A percentile compares a stretch with the other conserved stretches of the same genome.
Conservation (phyloP, 2,113 vertebrate species). For the Megaceryle torquata region DNA sequence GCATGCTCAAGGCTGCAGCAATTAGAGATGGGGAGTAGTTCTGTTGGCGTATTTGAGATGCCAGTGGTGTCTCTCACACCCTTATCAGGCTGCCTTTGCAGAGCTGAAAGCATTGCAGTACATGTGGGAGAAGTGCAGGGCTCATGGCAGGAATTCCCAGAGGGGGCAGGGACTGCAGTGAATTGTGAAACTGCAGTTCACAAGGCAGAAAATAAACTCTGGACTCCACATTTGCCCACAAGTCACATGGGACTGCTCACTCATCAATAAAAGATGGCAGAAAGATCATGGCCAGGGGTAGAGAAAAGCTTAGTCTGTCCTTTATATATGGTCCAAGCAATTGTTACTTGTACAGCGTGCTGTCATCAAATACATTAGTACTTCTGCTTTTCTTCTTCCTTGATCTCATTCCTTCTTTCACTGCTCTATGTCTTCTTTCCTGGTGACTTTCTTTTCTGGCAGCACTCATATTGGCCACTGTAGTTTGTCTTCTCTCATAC, state of each 20-base stretch:
- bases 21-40: neutral
- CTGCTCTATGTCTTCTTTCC: neutral
- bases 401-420: neutral
- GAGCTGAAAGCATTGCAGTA: neutral
- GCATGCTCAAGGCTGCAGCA: accelerated
- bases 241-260: neutral
- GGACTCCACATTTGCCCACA: neutral
- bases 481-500: neutral
- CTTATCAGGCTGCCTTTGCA: neutral
- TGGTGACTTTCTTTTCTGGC: neutral
- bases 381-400: neutral
- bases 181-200: neutral
- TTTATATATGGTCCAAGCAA: neutral
- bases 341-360: neutral
- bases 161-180: neutral
- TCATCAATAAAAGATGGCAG: neutral
- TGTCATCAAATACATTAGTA: neutral
- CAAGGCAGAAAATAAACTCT: neutral
- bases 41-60: neutral
- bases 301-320: neutral
- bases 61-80: neutral
- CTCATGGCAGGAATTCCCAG: neutral
- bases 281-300: neutral
- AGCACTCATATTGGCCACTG: neutral
- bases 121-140: neutral